Evolutionary conservation across 2,888 invertebrate genomes (phyloP), one percentile per base, ranked within the genome.

Genomic region (Crioceris asparagi): DNA sequence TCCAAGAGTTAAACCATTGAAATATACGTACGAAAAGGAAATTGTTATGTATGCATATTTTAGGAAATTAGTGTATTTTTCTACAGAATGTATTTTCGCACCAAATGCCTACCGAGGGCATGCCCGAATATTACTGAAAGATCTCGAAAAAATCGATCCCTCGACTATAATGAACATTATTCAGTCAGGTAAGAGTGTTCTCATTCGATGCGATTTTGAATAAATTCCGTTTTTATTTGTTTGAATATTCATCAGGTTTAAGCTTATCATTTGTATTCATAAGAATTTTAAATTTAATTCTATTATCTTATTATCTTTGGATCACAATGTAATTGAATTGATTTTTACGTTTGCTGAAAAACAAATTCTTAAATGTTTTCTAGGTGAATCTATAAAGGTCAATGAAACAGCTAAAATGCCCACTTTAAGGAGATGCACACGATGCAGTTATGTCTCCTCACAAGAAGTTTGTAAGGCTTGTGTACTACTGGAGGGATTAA

Each of bases 41-140:
- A 98, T 98, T 57, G 98, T 97, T 0, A 92, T 96, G 91, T 96
- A 98, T 67, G 97, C 98, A 1, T 90, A 97, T 61, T 96, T 88
- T 61, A 90, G 91, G 60, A 86, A 88, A 56, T 67, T 98, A 17
- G 82, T 96, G 6, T 98, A 98, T 62, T 99, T 98, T 66, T 96
- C 96, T 2, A 98, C 98, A 0, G 98, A 99, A 65, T 98, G 98
- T 67, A 81, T 93, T 32, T 98, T 96, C 69, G 91, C 97, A 2
- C 98, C 98, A 1, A 93, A 98, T 68, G 96, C 98, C 0, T 96
- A 96, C 62, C 74, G 94, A 55, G 93, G 93, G 0, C 83, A 93
- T 62, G 92, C 91, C 0, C 68, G 96, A 51, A 77, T 86, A 1
- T 79, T 86, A 52, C 73, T 98, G 1, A 97, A 98, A 62, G 92